These are phyloP conservation scores for Aproaerema taeniolella DNA, from an alignment of 2,888 invertebrate species.

Conservation along the genomic window DNA sequence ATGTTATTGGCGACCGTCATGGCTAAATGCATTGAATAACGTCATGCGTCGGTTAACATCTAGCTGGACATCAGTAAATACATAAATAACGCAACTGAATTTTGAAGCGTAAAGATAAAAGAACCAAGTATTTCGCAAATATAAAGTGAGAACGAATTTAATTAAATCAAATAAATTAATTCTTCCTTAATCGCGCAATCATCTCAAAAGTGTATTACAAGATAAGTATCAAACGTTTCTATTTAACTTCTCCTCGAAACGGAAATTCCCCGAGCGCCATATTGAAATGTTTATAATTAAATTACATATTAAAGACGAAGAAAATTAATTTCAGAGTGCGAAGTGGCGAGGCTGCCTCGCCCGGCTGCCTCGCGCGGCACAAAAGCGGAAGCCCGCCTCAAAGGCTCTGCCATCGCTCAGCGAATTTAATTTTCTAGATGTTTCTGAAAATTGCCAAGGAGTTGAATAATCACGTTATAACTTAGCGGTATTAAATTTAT, in stretches of 20 bases:
- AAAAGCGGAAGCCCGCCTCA: slow-evolving; percentile 59
- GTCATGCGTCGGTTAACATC: slow-evolving; percentile 11
- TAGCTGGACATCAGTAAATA: slow-evolving; percentile 9
- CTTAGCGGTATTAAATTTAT: slow-evolving; percentile 76
- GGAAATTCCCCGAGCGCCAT: slow-evolving; percentile 75
- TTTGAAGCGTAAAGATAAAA: too few relatives aligned
- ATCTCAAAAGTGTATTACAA: slow-evolving; percentile 72
- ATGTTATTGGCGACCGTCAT: slow-evolving; percentile 38
- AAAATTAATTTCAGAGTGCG: slow-evolving; percentile 76
- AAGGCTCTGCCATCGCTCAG: slow-evolving; percentile 55
- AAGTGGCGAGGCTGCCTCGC: slow-evolving; percentile 53
- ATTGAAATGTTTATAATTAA: slow-evolving; percentile 79
- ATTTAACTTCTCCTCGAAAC: slow-evolving; percentile 72
- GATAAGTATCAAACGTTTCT: slow-evolving; percentile 77
- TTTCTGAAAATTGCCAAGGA: slow-evolving; percentile 71
- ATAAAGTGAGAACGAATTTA: slow-evolving; percentile 16
- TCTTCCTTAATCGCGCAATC: slow-evolving; percentile 65
- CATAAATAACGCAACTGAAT: too few relatives aligned
- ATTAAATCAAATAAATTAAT: slow-evolving; percentile 56
- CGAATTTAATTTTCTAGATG: slow-evolving; percentile 75
- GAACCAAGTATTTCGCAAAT: too few relatives aligned
- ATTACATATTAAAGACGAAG: slow-evolving; percentile 78
- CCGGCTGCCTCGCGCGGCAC: slow-evolving; percentile 36
- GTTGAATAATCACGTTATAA: slow-evolving; percentile 77
- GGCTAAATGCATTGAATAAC: slow-evolving; percentile 29